Evolutionary conservation across 1,140 invertebrate species (phyloP).

Genomic region (Drosophila auraria): DNA sequence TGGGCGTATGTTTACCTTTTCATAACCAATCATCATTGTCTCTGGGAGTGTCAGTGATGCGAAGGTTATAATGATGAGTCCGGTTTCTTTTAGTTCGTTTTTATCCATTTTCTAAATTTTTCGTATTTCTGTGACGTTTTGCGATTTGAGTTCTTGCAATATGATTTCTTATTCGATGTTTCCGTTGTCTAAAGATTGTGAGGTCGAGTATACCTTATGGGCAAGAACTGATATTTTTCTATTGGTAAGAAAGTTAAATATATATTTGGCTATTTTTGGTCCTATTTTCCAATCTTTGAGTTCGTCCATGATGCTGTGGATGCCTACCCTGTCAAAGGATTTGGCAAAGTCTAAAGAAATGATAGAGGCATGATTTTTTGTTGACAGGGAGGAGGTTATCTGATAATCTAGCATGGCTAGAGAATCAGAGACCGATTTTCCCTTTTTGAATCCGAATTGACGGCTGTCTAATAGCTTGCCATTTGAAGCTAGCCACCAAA

Average conservation of each 20-base stretch:
- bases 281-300: slow-evolving; percentile 27
- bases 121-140: slow-evolving; percentile 17
- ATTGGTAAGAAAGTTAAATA: slow-evolving; percentile 31
- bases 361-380: too few relatives aligned
- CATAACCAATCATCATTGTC: slow-evolving; percentile 13
- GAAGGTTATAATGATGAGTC: slow-evolving; percentile 18
- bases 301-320: slow-evolving; percentile 19
- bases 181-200: background rate
- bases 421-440: too few relatives aligned
- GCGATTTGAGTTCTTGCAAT: slow-evolving; percentile 8
- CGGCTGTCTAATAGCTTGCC: too few relatives aligned
- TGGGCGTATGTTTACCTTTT: slow-evolving; percentile 11
- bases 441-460: too few relatives aligned
- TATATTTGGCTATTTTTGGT: background rate
- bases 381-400: too few relatives aligned
- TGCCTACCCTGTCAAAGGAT: too few relatives aligned
- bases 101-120: slow-evolving; percentile 14
- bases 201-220: background rate
- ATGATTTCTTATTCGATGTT: slow-evolving; percentile 5
- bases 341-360: too few relatives aligned
- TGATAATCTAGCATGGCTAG: too few relatives aligned
- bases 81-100: slow-evolving; percentile 16
- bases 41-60: slow-evolving; percentile 19
- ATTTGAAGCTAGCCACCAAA: too few relatives aligned
- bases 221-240: slow-evolving; percentile 24